Percentiles rank a stretch among this genome's conserved stretches.
Conservation (phyloP, 1,140 invertebrate genomes). For the Hydropsyche tenuis region DNA sequence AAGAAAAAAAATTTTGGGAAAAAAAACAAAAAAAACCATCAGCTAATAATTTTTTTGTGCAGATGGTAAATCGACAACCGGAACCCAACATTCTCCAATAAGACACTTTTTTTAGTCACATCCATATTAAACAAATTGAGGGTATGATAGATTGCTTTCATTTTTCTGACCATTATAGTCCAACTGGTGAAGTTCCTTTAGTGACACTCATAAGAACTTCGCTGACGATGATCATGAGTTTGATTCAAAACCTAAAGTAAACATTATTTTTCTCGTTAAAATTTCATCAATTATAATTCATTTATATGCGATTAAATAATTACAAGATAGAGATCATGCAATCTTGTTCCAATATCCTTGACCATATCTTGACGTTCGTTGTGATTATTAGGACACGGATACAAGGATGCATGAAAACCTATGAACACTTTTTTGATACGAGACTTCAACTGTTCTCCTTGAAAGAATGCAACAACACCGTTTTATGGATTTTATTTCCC, state of each 20-base stretch:
- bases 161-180: conserved; percentile 94
- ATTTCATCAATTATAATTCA: too few species aligned
- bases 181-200: conserved; percentile 93
- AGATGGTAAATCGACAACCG: conserved; percentile 80
- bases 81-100: conserved; percentile 98
- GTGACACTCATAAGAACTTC: conserved; percentile 92
- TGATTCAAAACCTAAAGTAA: conserved; percentile 82
- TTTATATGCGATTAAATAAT: conserved; percentile 51
- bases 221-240: conserved; percentile 94
- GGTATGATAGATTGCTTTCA: conserved; percentile 92
- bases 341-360: conserved; percentile 89
- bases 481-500: conserved; percentile 94
- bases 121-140: conserved; percentile 91
- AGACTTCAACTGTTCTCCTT: conserved; percentile 97
- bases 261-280: not conserved
- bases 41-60: conserved; percentile 92
- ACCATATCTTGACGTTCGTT: conserved; percentile 93
- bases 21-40: conserved; percentile 93
- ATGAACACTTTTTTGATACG: conserved; percentile 98
- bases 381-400: conserved; percentile 93
- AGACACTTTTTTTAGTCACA: conserved; percentile 91
- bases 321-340: conserved; percentile 96
- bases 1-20: too few species aligned
- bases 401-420: conserved; percentile 95
- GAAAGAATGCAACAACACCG: conserved; percentile 99